Evolutionary conservation across 2,797 vertebrate species (phyloP), one percentile per base, ranked within the genome.

Genomic region (Acanthis flammea): DNA sequence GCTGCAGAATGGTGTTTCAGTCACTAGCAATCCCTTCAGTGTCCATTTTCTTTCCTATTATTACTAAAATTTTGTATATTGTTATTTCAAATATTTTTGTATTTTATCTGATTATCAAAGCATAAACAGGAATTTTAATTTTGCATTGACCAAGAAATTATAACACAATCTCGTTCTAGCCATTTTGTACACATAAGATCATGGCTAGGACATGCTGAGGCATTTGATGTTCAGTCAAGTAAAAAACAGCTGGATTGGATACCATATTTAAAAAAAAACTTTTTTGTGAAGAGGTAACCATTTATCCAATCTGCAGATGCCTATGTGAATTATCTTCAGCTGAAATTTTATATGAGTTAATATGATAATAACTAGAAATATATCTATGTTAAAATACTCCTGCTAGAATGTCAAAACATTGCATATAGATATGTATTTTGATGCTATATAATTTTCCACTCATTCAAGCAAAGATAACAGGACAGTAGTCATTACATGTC

Each of bases 161-260:
- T 28, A 70, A 35, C 7, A n/a, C 18, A 33, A 1, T 6, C 19
- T 76, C 14, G n/a, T 72, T 53, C 62, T 37, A 65, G 5, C 3
- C 5, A 8, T 48, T 66, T 81, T 74, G 27, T 13, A 41, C 9
- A 12, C 14, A 48, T 7, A 62, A 11, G 27, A 31, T 16, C 11
- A 7, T 57, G 8, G 14, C 7, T 10, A 14, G 14, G 28, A 37
- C 8, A 27, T 45, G 10, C 18, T 53, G 18, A 62, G 22, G 4
- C 19, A n/a, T 23, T 61, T 62, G 27, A 53, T 42, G 2, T 3
- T 61, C 23, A 66, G 1, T 50, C 35, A 61, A 2, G 28, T 24
- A 6, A 65, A 47, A 72, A 41, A 0, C 3, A 65, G 8, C 4
- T 25, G 24, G 55, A 61, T 33, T 51, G 0, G 19, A 31, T 42